Evolutionary conservation across 92 coral and sea anemone genomes (phyloP).

Genomic region (Bergia puertoricense): DNA sequence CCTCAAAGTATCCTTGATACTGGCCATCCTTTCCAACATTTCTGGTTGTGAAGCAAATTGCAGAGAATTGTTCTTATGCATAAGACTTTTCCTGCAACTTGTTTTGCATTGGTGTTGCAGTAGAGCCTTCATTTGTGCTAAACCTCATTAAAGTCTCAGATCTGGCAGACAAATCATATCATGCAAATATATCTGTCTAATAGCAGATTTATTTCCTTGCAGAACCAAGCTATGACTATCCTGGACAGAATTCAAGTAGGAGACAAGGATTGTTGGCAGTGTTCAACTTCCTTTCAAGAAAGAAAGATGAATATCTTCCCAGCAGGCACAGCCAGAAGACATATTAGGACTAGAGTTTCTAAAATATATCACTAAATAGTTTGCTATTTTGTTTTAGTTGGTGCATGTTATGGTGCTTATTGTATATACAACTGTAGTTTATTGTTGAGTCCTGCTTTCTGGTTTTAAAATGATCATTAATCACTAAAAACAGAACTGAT

Average conservation of each 20-base stretch:
- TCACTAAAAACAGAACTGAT: no score
- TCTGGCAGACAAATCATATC: no score
- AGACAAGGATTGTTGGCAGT: slow-evolving; percentile 90
- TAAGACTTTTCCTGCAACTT: no score
- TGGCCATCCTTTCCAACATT: no score
- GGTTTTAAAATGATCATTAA: background rate
- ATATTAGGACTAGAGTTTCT: slow-evolving; percentile 33
- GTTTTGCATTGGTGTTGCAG: no score
- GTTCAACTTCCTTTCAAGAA: slow-evolving; percentile 80
- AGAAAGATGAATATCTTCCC: slow-evolving; percentile 80
- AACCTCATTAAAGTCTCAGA: no score
- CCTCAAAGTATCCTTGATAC: no score
- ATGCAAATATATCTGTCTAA: background rate
- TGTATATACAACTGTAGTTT: background rate
- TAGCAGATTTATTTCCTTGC: slow-evolving; percentile 12
- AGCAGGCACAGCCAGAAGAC: slow-evolving; percentile 77
- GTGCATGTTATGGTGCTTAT: background rate
- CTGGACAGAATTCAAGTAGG: slow-evolving; percentile 78
- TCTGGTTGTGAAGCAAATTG: no score
- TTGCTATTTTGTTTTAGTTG: background rate
- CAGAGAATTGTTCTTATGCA: no score
- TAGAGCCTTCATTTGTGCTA: no score
- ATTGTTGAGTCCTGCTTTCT: background rate
- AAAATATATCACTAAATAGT: background rate
- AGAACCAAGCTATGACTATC: slow-evolving; percentile 82